Conservation (phyloP, 2,113 vertebrate species). For the Tupaia tana region DNA sequence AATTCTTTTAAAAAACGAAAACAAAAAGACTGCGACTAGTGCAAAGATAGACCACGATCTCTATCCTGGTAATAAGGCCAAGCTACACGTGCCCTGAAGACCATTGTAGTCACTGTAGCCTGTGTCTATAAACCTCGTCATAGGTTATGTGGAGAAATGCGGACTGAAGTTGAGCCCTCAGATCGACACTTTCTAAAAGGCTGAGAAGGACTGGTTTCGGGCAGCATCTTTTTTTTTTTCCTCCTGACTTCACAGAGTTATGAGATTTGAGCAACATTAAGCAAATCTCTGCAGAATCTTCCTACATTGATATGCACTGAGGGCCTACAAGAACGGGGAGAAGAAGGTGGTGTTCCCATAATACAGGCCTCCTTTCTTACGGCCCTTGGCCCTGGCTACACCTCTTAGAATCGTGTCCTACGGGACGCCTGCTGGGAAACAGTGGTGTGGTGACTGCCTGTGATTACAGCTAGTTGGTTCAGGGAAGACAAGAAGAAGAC, state of each 20-base stretch:
- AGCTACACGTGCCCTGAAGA: not conserved
- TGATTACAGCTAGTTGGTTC: not conserved
- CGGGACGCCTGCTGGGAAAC: not conserved
- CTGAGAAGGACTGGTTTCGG: not conserved
- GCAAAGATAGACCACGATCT: not conserved
- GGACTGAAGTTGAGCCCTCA: not conserved
- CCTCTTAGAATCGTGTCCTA: not conserved
- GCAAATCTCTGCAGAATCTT: not conserved
- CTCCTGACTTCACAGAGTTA: not conserved
- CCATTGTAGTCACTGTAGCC: not conserved
- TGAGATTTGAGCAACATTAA: not conserved
- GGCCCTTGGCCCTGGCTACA: not conserved
- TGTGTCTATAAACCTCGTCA: not conserved
- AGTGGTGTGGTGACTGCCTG: not conserved
- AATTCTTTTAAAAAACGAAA: too few relatives aligned
- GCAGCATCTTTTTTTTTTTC: not conserved
- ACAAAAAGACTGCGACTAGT: not conserved
- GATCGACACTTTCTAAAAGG: not conserved
- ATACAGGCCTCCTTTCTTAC: not conserved
- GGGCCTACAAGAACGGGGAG: not conserved
- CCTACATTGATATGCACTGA: rapidly evolving
- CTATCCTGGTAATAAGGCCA: not conserved
- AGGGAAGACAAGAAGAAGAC: not conserved
- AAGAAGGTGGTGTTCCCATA: not conserved
- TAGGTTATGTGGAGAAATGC: not conserved